Evolutionary conservation across 2,113 vertebrate species (phyloP).

Genomic region (Malurus alboscapulatus): DNA sequence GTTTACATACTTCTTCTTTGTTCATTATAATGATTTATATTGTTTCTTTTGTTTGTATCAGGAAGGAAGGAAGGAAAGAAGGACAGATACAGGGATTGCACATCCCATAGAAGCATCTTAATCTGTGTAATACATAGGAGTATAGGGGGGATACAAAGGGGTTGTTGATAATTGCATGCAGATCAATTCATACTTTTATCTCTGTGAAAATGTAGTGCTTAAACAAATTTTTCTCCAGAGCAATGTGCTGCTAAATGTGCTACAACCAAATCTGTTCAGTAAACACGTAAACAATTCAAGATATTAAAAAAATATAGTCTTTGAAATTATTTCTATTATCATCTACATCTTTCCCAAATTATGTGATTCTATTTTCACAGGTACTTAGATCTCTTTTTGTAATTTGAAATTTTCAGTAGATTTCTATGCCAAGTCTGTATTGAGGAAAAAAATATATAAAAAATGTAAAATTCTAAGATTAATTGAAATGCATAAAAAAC

Average conservation of each 20-base stretch:
- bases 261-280: neutral
- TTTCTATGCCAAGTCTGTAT: neutral
- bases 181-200: neutral
- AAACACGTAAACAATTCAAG: neutral
- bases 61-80: neutral
- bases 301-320: neutral
- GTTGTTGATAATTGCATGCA: neutral
- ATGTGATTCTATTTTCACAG: neutral
- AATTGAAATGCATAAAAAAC: neutral
- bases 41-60: neutral
- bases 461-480: neutral
- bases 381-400: neutral
- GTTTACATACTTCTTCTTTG: neutral
- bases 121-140: neutral
- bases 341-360: neutral
- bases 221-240: neutral
- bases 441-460: neutral
- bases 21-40: neutral
- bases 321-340: neutral
- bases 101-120: neutral
- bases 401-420: neutral
- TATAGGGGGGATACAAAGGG: fast-evolving
- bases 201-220: neutral
- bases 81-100: neutral
- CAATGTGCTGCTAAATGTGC: neutral